A percentile compares a stretch with the other conserved stretches of the same genome.
These are phyloP conservation scores for Conus canariensis DNA, from an alignment of 2,888 invertebrate species.

Conservation along the genomic window DNA sequence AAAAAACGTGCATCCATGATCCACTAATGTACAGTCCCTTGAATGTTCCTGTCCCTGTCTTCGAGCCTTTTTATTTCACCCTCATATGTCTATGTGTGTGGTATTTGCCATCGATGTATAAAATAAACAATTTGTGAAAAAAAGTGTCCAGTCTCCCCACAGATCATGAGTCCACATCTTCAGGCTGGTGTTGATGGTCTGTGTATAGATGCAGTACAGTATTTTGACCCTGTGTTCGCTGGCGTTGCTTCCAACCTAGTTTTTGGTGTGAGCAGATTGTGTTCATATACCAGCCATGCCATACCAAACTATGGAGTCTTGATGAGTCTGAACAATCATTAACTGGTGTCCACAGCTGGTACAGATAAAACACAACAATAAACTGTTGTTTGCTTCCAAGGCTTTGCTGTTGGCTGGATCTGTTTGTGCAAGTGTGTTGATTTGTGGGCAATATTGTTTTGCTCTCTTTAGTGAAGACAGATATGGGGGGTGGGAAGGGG, in stretches of 20 bases:
- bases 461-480: too few species aligned
- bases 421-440: background rate
- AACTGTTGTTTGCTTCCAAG: conserved; percentile 31
- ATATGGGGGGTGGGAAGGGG: too few species aligned
- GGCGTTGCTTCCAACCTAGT: conserved; percentile 35
- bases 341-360: conserved; percentile 31
- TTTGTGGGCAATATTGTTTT: too few species aligned
- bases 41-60: background rate
- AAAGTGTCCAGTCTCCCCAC: background rate
- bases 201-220: conserved; percentile 37
- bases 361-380: conserved; percentile 25
- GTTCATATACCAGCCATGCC: conserved; percentile 2
- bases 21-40: background rate
- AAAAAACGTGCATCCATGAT: background rate
- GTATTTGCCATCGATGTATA: background rate
- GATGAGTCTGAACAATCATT: conserved; percentile 18
- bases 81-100: background rate
- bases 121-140: background rate
- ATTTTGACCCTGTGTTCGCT: conserved; percentile 36
- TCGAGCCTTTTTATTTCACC: background rate
- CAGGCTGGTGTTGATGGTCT: background rate
- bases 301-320: conserved; percentile 4
- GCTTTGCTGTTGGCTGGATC: too few species aligned
- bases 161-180: conserved; percentile 2
- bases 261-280: conserved; percentile 11